Conservation (phyloP, 2,888 invertebrate genomes). For the Polymixis flavicincta region DNA sequence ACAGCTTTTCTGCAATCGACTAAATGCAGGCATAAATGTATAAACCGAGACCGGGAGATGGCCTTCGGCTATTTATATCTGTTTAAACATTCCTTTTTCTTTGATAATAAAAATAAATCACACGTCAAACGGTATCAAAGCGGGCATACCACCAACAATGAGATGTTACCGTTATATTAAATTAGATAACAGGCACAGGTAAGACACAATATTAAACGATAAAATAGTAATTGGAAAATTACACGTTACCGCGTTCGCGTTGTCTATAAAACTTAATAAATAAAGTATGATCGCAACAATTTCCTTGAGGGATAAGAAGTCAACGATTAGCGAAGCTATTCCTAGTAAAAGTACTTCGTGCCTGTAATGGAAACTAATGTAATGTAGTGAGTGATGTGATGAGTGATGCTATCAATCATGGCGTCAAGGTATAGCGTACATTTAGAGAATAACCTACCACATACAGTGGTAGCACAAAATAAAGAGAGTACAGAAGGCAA, state of each 20-base stretch:
- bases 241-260: conserved; percentile 21
- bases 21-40: conserved; percentile 69
- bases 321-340: conserved; percentile 24
- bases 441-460: background rate
- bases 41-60: conserved; percentile 66
- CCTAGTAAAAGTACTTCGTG: conserved; percentile 16
- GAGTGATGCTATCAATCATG: conserved; percentile 41
- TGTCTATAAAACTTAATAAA: conserved; percentile 40
- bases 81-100: conserved; percentile 37
- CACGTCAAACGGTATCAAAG: conserved; percentile 29
- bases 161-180: conserved; percentile 35
- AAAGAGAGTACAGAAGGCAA: no score
- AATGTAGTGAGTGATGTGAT: conserved; percentile 23
- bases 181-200: conserved; percentile 43
- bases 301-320: conserved; percentile 43
- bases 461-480: no score
- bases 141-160: conserved; percentile 15
- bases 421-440: conserved; percentile 7
- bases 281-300: conserved; percentile 22
- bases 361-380: conserved; percentile 26
- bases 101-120: conserved; percentile 32
- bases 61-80: conserved; percentile 79
- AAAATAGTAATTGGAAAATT: conserved; percentile 51
- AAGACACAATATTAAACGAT: conserved; percentile 46
- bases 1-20: conserved; percentile 80